Base-by-base conservation (phyloP, 35 echinoderm and acorn worm species). In the Lytechinus pictus region DNA sequence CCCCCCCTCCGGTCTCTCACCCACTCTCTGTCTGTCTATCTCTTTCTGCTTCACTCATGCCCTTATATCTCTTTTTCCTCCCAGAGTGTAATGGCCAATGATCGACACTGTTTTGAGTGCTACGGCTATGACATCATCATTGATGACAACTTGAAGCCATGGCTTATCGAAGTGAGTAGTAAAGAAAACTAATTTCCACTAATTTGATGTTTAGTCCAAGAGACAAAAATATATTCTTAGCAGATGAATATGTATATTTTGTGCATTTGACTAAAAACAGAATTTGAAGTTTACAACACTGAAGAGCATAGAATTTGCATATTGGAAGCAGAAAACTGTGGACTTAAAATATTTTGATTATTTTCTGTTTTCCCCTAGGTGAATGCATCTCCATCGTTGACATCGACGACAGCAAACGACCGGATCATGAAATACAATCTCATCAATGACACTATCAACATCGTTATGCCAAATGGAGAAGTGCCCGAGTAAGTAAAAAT, bases 51-150 rank as follows among this genome's bases (percentile, higher is more conserved):
- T 66, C 60, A 4, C 14, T 16, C 60, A 19, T 21, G 2, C 61
- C 24, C 14, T 71, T 21, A 4, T 71, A 4, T 71, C 61, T 71
- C 61, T 19, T 19, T 71, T 21, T 66, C 60, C 12, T 66, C 24
- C 61, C 86, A 99, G 98, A 97, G 91, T 88, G 97, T 99, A 57
- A 97, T 99, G 96, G 95, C 97, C 24, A 99, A 97, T 92, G 98
- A 99, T 28, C 96, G 97, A 94, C 98, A 99, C 52, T 99, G 98
- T 55, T 99, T 99, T 97, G 98, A 99, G 94, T 99, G 98, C 54
- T 99, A 99, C 94, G 98, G 98, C 8, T 99, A 99, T 96, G 98
- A 99, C 89, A 97, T 97, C 94, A 97, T 97, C 54, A 96, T 99
- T 27, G 98, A 99, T 92, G 98, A 99, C 91, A 99, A 99, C 92